Percentiles rank a stretch among this genome's conserved stretches.
Conservation (phyloP, 2,113 vertebrate species). For the Bostrychus sinensis region DNA sequence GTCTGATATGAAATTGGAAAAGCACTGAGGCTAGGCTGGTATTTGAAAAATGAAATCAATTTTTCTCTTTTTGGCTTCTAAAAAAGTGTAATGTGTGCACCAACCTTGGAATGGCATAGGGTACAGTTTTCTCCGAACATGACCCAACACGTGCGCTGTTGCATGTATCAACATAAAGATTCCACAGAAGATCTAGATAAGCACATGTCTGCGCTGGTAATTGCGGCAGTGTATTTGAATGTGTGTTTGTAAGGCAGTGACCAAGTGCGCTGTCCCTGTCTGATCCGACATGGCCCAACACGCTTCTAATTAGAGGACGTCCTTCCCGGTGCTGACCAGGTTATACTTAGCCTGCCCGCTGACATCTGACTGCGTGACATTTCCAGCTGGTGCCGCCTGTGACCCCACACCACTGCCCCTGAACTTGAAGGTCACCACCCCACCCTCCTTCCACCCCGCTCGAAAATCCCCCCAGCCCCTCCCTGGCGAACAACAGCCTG, state of each 20-base stretch:
- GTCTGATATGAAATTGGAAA: constrained; percentile 1
- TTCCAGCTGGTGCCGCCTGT: constrained; percentile 79
- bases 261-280: constrained; percentile 74
- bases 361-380: constrained; percentile 81
- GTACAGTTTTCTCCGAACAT: neutral
- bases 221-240: constrained; percentile 44
- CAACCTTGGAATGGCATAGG: neutral
- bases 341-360: constrained; percentile 78
- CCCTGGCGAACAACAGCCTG: constrained; percentile 53
- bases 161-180: constrained; percentile 7
- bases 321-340: constrained; percentile 83
- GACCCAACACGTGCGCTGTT: constrained; percentile 1
- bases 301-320: constrained; percentile 84
- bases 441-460: neutral
- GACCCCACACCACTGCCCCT: constrained; percentile 68
- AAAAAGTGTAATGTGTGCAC: constrained; percentile 6
- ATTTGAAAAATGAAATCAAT: neutral
- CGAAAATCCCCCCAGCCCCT: constrained; percentile 21
- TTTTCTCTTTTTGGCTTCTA: neutral
- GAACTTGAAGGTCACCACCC: constrained; percentile 73
- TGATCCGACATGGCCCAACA: constrained; percentile 82
- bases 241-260: constrained; percentile 59
- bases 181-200: constrained; percentile 1
- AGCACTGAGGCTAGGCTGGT: neutral
- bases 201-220: constrained; percentile 15